Evolutionary conservation across 2,113 vertebrate genomes (phyloP), one percentile per base, ranked within the genome.

Genomic region (Pithys albifrons): DNA sequence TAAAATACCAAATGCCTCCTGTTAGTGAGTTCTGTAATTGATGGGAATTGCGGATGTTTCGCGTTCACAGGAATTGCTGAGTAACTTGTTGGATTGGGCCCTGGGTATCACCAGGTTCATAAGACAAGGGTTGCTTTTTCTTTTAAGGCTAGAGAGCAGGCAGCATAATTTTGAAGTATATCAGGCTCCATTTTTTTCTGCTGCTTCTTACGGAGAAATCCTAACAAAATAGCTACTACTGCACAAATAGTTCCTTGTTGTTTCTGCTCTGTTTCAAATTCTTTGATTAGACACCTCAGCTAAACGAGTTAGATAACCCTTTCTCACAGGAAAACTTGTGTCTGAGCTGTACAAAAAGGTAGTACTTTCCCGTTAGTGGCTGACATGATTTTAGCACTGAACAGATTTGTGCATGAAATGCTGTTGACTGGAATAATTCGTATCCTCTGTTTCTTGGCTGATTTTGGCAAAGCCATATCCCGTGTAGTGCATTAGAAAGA

Each of bases 371-470:
- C 51, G 31, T 70, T 81, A 85, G 80, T 41, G 46, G 84, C 52
- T 59, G 73, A 94, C 55, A 33, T 81, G 82, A 94, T 90, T 95
- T 96, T 81, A 91, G 48, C 37, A 24, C 41, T 65, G 81, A 89
- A 55, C 49, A 85, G 89, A 91, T 89, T 59, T 91, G 65, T 94
- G 59, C n/a, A 14, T 86, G 73, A 80, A 91, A 84, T 89, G 72
- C 72, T 87, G 55, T 91, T 94, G 85, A 88, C 91, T 54, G 65
- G 70, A 90, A 88, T 91, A 77, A 92, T 94, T 93, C 81, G 81
- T 46, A 25, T 84, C 70, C 81, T 43, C 49, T 1, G 10, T 69
- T 88, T 86, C 54, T 45, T 86, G 92, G 71, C 74, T 83, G 77
- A 66, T 91, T 74, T 65, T 93, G 91, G 93, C 79, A 95, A 91